Conservation (phyloP, 2,888 invertebrate species). For the Rhamnusium bicolor region DNA sequence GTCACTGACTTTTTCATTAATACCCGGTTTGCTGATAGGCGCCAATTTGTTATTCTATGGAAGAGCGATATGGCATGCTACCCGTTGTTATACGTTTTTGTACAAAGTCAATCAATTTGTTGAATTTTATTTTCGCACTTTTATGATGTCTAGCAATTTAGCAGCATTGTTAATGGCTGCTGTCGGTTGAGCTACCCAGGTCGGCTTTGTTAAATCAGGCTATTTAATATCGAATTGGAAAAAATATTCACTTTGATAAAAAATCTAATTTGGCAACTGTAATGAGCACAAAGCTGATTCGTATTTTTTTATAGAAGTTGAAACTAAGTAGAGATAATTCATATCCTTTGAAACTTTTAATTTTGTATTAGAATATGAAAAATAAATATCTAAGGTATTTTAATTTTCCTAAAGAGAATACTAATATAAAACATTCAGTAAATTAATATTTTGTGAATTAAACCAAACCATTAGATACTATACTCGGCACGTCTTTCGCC, state of each 20-base stretch:
- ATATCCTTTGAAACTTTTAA: background rate
- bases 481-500: no score
- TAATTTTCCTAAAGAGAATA: background rate
- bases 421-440: no score
- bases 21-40: background rate
- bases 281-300: conserved; percentile 10
- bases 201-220: conserved; percentile 14
- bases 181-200: conserved; percentile 10
- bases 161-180: conserved; percentile 20
- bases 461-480: no score
- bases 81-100: conserved; percentile 12
- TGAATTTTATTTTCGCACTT: conserved; percentile 26
- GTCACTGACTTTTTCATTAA: conserved; percentile 14
- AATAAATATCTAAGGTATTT: background rate
- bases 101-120: conserved; percentile 31
- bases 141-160: conserved; percentile 23
- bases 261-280: conserved; percentile 25
- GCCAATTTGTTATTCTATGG: conserved; percentile 14
- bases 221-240: conserved; percentile 14
- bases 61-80: conserved; percentile 1
- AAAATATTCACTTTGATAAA: conserved; percentile 18
- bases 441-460: no score
- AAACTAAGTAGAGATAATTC: background rate
- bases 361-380: background rate
- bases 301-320: background rate